Conservation (phyloP, 2,797 vertebrate species). For the Pseudomugil tenellus region DNA sequence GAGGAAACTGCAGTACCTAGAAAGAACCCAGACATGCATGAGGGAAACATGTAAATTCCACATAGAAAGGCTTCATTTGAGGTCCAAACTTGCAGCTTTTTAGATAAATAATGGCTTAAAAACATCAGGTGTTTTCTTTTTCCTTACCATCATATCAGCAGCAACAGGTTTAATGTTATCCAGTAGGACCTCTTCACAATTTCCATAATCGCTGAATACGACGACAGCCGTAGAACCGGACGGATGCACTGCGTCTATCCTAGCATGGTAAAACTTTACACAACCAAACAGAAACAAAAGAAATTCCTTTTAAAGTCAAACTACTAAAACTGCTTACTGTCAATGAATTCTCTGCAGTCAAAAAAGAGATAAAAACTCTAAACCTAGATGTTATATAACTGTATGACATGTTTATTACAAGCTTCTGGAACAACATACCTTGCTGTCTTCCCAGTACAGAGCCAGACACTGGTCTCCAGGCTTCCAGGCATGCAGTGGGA, state of each 20-base stretch:
- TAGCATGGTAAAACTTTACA: slow-evolving; percentile 93
- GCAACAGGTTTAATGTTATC: slow-evolving; percentile 93
- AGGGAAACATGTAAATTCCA: not conserved
- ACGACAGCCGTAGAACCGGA: slow-evolving; percentile 97
- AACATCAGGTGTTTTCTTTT: not conserved
- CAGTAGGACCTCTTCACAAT: slow-evolving; percentile 98
- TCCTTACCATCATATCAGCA: slow-evolving; percentile 90
- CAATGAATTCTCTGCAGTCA: too few relatives aligned
- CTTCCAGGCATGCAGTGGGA: slow-evolving; percentile 84
- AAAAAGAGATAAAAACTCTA: not conserved
- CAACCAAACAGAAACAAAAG: slow-evolving; percentile 12
- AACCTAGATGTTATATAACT: not conserved
- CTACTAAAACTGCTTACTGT: not conserved
- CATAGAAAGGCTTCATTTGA: not conserved
- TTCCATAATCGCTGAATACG: slow-evolving; percentile 97
- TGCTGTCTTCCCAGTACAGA: slow-evolving; percentile 98
- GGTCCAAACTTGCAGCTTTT: not conserved
- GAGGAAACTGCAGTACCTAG: not conserved
- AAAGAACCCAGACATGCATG: not conserved
- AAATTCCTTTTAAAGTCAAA: slow-evolving; percentile 24
- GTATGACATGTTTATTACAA: not conserved
- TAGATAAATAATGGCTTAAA: slow-evolving; percentile 1
- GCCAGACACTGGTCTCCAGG: slow-evolving; percentile 95
- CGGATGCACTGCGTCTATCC: slow-evolving; percentile 95
- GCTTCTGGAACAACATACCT: slow-evolving; percentile 81